Evolutionary conservation across 2,888 invertebrate genomes (phyloP), one percentile per base, ranked within the genome.

Genomic region (Eueremaeus valkanovi): DNA sequence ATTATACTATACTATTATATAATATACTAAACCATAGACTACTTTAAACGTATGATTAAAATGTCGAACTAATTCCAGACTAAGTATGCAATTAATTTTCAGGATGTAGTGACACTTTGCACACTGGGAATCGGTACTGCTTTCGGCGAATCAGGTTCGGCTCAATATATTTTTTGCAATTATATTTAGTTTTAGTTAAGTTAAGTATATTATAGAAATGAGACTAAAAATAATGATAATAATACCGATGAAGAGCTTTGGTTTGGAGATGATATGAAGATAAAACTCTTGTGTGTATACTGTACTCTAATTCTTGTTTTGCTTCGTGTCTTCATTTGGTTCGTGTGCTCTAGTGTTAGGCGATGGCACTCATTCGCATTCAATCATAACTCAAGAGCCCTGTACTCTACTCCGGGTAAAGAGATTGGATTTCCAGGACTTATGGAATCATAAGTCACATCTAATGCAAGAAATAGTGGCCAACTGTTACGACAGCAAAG

Each of bases 321-420:
- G 8, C 21, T n/a, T 51, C 1, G 8, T 51, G 51, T 27, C 13
- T 9, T 1, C n/a, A n/a, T n/a, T n/a, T n/a, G n/a, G n/a, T n/a
- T 27, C 13, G 2, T 55, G 16, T 27, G 8, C 27, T 24, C n/a
- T 33, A 63, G 88, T 90, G 80, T 84, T 90, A 79, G 88, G 89
- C 81, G 90, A 90, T 83, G 85, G 89, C 78, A 89, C 90, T 13
- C 85, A 90, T 78, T 88, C 89, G 80, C 88, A 88, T 79, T 90
- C 90, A 45, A 89, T 90, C 76, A 87, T 90, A 78, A 90, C 90
- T 70, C 87, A 88, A 81, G 90, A 90, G 79, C 88, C 88, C 79
- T 90, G 90, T 81, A 90, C 91, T 83, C 85, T 91, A 76, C 86
- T 91, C 45, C 85, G 90, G 76, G 89, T 91, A 73, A 90, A 90